Conservation (phyloP, 2,888 invertebrate species). For the Eudemis profundana region DNA sequence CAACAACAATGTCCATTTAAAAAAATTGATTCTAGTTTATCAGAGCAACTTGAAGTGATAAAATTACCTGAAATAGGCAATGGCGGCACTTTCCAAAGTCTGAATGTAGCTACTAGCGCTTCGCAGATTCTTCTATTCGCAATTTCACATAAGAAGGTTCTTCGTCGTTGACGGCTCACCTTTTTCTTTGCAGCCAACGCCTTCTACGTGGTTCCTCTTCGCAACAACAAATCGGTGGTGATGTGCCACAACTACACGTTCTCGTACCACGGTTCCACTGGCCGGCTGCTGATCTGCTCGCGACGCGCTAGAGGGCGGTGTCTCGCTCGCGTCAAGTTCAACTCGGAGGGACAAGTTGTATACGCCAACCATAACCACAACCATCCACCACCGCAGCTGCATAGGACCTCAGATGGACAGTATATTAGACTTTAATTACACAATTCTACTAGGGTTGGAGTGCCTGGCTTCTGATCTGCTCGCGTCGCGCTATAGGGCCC, state of each 20-base stretch:
- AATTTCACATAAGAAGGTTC: no score
- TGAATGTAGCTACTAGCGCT: no score
- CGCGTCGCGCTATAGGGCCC: no score
- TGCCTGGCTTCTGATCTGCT: no score
- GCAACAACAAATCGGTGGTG: conserved; percentile 38
- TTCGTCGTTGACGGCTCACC: background rate
- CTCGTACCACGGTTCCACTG: conserved; percentile 31
- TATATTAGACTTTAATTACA: conserved; percentile 38
- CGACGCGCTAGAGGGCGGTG: conserved; percentile 31
- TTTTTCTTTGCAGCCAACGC: conserved; percentile 27
- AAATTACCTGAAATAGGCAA: no score
- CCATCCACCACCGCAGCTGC: conserved; percentile 44
- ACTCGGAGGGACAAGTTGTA: conserved; percentile 33
- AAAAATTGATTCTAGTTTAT: no score
- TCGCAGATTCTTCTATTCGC: no score
- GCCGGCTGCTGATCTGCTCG: conserved; percentile 34
- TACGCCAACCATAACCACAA: conserved; percentile 43
- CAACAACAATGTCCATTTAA: no score
- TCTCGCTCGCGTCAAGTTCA: conserved; percentile 35
- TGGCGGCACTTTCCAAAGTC: no score
- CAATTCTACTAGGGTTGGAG: no score
- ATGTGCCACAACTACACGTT: conserved; percentile 43
- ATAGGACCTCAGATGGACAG: conserved; percentile 35
- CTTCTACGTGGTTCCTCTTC: conserved; percentile 35
- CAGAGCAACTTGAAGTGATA: no score